A percentile compares a stretch with the other conserved stretches of the same genome.
Evolutionary conservation across 2,113 vertebrate species (phyloP).

Genomic region (Lampris incognitus): DNA sequence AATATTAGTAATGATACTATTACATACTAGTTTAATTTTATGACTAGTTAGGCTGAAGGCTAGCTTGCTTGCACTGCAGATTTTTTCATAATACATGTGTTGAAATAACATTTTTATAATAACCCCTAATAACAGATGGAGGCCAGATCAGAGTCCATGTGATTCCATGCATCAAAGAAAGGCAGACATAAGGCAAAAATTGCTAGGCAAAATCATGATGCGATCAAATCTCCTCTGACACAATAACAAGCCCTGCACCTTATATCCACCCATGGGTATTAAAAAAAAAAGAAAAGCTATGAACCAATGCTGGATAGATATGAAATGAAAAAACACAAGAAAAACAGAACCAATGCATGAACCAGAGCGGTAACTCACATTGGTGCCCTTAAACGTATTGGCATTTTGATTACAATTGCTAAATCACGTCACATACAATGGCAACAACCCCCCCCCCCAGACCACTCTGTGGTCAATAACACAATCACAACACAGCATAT

Average conservation of each 20-base stretch:
- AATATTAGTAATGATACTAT: not conserved
- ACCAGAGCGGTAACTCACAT: slow-evolving; percentile 14
- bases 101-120: not conserved
- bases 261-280: slow-evolving; percentile 33
- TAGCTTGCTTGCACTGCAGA: not conserved
- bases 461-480: slow-evolving; percentile 39
- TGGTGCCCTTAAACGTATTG: slow-evolving; percentile 52
- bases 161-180: not conserved
- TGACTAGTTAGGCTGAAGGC: not conserved
- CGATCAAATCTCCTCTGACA: slow-evolving; percentile 55
- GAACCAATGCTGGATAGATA: slow-evolving; percentile 15
- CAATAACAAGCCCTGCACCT: slow-evolving; percentile 49
- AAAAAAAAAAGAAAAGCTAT: slow-evolving; percentile 19
- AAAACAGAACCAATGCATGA: slow-evolving; percentile 10
- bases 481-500: slow-evolving; percentile 6
- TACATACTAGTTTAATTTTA: not conserved
- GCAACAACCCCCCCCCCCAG: slow-evolving; percentile 16
- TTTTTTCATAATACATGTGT: not conserved
- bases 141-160: not conserved
- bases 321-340: not conserved
- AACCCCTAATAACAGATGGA: not conserved
- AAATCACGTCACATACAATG: slow-evolving; percentile 60
- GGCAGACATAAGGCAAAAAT: not conserved
- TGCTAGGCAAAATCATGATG: not conserved
- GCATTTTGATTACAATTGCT: slow-evolving; percentile 55